phyloP scores from a whole-genome alignment of 2,113 vertebrate genomes.

The Egretta garzetta region DNA sequence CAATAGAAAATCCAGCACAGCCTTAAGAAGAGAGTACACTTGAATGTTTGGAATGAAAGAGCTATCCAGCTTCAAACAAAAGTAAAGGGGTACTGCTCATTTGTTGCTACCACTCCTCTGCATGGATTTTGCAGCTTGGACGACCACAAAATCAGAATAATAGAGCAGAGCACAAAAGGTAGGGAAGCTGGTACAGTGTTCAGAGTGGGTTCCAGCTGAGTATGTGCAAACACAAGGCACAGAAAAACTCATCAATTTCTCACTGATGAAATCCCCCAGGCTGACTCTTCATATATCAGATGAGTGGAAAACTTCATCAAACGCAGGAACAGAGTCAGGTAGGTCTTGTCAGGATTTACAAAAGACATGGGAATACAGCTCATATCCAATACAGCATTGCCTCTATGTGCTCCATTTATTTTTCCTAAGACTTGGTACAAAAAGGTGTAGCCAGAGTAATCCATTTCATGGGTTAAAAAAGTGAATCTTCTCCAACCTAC shows the following conservation, averaged over 20 bases:
- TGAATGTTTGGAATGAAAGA: neutral
- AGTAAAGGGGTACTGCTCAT: neutral
- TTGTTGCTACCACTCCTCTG: neutral
- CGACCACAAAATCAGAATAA: neutral
- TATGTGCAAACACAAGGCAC: neutral
- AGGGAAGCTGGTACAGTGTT: neutral
- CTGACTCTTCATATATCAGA: slow-evolving; percentile 25
- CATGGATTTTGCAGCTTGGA: neutral
- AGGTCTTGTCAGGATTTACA: slow-evolving; percentile 32
- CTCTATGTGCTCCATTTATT: slow-evolving; percentile 1
- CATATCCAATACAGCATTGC: neutral
- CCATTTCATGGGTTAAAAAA: slow-evolving; percentile 40
- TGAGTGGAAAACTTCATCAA: slow-evolving; percentile 34
- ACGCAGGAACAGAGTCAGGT: neutral
- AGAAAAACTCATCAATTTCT: slow-evolving; percentile 1
- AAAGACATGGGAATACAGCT: neutral
- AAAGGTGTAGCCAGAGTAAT: neutral
- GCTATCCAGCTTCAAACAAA: neutral
- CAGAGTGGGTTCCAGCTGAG: neutral
- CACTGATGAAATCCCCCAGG: neutral
- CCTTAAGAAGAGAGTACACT: neutral
- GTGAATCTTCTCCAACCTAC: neutral
- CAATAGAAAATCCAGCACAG: neutral
- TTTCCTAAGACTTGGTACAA: neutral
- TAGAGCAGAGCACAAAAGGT: neutral